These are phyloP conservation scores for Agapornis canus DNA, from an alignment of 2,797 vertebrate species.

Conservation along the genomic window DNA sequence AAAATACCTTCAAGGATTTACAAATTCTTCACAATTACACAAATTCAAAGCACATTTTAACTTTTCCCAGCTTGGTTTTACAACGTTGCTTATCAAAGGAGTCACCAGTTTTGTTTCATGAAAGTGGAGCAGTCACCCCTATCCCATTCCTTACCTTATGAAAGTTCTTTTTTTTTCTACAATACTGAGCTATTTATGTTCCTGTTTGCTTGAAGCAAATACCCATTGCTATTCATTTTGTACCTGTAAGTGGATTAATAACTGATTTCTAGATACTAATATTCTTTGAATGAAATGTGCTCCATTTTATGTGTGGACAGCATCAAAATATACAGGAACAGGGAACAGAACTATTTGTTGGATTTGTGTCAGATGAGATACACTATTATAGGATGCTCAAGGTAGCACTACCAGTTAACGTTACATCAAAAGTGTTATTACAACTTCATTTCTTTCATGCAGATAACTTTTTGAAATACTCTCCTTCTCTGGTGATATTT, in stretches of 20 bases:
- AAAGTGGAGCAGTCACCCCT: not conserved
- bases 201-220: not conserved
- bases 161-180: not conserved
- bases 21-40: not conserved
- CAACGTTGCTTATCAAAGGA: not conserved
- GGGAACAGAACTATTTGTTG: not conserved
- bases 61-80: not conserved
- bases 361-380: slow-evolving; percentile 1
- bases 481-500: not conserved
- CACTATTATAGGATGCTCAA: not conserved
- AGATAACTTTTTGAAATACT: not conserved
- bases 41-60: not conserved
- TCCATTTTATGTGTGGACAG: not conserved
- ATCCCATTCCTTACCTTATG: not conserved
- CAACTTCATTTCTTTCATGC: not conserved
- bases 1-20: not conserved
- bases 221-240: not conserved
- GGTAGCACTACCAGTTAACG: not conserved
- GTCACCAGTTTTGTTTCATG: not conserved
- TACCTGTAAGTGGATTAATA: not conserved
- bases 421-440: not conserved
- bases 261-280: not conserved
- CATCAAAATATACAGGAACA: not conserved
- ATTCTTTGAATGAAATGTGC: slow-evolving; percentile 11
- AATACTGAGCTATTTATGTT: not conserved